These are phyloP conservation scores for Diogma glabrata DNA, from an alignment of 2,888 invertebrate species.

Conservation along the genomic window DNA sequence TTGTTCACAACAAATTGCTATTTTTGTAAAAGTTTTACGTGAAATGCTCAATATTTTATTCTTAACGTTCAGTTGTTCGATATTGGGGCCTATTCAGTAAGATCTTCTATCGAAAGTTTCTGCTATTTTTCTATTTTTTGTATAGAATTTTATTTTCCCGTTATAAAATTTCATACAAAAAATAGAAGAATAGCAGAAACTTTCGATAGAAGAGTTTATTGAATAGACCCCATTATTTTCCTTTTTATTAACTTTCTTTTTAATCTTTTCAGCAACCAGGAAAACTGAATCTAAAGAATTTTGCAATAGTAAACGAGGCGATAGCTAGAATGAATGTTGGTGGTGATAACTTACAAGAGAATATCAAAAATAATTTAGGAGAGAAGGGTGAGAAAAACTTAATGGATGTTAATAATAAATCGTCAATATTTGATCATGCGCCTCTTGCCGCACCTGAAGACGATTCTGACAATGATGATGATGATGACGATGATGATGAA, in stretches of 20 bases:
- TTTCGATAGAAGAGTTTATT: neutral
- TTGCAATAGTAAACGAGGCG: conserved; percentile 78
- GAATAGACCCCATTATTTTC: neutral
- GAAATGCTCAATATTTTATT: no score
- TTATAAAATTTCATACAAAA: no score
- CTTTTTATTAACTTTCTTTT: conserved; percentile 10
- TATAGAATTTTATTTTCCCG: no score
- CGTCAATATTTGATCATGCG: conserved; percentile 48
- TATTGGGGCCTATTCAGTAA: no score
- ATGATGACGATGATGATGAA: conserved; percentile 43
- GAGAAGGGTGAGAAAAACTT: conserved; percentile 11
- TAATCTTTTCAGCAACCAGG: conserved; percentile 59
- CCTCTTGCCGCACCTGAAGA: conserved; percentile 66
- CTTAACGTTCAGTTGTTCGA: no score
- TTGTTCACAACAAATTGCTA: no score
- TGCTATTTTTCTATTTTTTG: no score
- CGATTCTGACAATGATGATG: conserved; percentile 48
- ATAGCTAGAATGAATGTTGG: conserved; percentile 59
- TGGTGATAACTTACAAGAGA: conserved; percentile 32
- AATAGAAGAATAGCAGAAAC: neutral
- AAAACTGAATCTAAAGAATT: conserved; percentile 80
- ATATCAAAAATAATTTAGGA: conserved; percentile 9
- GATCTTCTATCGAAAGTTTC: no score
- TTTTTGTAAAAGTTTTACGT: no score
- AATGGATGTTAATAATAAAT: conserved; percentile 27